Evolutionary conservation across 2,888 invertebrate genomes (phyloP).

Genomic region (Syrphus vitripennis): DNA sequence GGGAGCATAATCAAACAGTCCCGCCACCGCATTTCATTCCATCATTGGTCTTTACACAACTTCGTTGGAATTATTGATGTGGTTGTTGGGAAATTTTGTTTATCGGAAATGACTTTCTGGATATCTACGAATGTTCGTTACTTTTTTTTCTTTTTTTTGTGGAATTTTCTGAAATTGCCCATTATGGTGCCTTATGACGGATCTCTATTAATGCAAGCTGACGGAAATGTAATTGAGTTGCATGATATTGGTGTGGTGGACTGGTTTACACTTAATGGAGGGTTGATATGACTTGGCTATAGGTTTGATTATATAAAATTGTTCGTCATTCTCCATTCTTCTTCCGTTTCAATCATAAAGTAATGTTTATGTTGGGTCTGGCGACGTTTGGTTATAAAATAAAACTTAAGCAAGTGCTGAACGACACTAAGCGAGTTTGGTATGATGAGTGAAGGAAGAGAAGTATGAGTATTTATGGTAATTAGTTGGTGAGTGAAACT

Average conservation of each 20-base stretch:
- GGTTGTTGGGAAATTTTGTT: slow-evolving; percentile 44
- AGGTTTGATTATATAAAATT: not conserved
- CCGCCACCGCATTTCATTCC: not conserved
- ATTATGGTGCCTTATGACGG: slow-evolving; percentile 53
- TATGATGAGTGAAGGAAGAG: not conserved
- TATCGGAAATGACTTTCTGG: slow-evolving; percentile 43
- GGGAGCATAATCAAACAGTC: not conserved
- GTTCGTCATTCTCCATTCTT: not conserved
- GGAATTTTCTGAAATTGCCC: slow-evolving; percentile 27
- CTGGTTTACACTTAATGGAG: slow-evolving; percentile 19
- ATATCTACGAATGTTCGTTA: not conserved
- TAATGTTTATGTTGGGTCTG: slow-evolving; percentile 49
- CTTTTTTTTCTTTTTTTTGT: not conserved
- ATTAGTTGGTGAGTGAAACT: slow-evolving; percentile 51
- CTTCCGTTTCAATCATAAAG: slow-evolving; percentile 39
- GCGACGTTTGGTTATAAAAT: slow-evolving; percentile 49
- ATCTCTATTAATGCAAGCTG: slow-evolving; percentile 56
- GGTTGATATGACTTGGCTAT: too few relatives aligned
- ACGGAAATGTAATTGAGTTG: slow-evolving; percentile 61
- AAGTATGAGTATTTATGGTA: slow-evolving; percentile 1
- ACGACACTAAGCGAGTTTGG: slow-evolving; percentile 2
- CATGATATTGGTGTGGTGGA: slow-evolving; percentile 28
- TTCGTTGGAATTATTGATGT: slow-evolving; percentile 37
- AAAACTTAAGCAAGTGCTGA: slow-evolving; percentile 37
- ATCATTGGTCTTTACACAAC: not conserved